Evolutionary conservation across 92 coral and sea anemone genomes (phyloP), one percentile per base, ranked within the genome.

Genomic region (Hydrozoanthus gracilis): DNA sequence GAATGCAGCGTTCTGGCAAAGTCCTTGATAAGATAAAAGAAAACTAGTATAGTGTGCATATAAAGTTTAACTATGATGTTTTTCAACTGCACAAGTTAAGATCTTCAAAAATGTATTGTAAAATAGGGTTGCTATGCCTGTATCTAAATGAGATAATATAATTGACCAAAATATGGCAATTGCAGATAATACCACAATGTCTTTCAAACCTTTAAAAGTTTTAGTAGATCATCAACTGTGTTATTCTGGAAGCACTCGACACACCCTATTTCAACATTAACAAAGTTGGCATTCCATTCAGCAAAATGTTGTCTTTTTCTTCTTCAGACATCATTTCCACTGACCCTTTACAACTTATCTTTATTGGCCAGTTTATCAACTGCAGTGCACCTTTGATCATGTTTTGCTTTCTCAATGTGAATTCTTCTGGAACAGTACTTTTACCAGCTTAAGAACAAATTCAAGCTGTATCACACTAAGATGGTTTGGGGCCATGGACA

Each of bases 191-290:
- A 27, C 39, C 39, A 27, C 2, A 27, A 27, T 27, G 39, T 27
- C 39, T 27, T 27, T n/a, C n/a, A n/a, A n/a, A n/a, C n/a, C n/a
- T n/a, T n/a, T n/a, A n/a, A n/a, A 27, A 0, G 39, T 27, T 27
- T 27, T 27, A 27, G 39, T 55, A 87, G 77, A 51, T 87, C 73
- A 27, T 18, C 88, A 6, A 51, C 3, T 73, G 27, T 62, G 78
- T 88, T 88, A 62, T 88, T 88, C 39, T 88, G 50, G 84, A 88
- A 83, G 44, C 91, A 88, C 17, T 51, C 71, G 64, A 83, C 62
- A 15, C 83, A 88, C 35, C 71, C n/a, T 18, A 82, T 52, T 11
- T n/a, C 87, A 27, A 27, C 39, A 27, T 27, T 27, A 60, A 15
- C 91, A 88, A n/a, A 71, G 50, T 44, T 80, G 73, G 18, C 91